Evolutionary conservation across 2,888 invertebrate genomes (phyloP), one percentile per base, ranked within the genome.

Genomic region (Papilio protenor): DNA sequence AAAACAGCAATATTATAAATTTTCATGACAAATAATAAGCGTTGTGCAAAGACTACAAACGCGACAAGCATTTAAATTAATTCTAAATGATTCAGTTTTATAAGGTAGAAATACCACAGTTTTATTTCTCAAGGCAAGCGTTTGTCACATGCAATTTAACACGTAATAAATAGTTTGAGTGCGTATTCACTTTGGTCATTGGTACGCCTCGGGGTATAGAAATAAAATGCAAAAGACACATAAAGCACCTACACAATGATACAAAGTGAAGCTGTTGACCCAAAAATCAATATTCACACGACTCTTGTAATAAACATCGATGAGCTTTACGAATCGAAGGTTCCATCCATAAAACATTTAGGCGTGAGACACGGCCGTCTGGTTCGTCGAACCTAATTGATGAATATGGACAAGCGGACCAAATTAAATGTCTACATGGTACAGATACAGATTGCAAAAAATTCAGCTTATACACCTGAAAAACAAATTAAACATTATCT

Each of bases 231-330:
- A 81, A 83, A 83, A 79, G 79, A 79, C 82, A 82, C 86, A 85
- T 87, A 86, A 88, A 88, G 83, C 84, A 80, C 80, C 84, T 81
- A 83, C 85, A 85, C 86, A 87, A 86, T 85, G 82, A 86, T 85
- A 88, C 88, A 89, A 89, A 87, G 87, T 88, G 88, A 89, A 89
- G 90, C 87, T 89, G 89, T 90, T 94, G 92, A 93, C 94, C 93
- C 86, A 93, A 91, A 94, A 93, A 93, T 93, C 91, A 93, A 90
- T 93, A 94, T 94, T 93, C 93, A 92, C 90, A 88, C 86, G 87
- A 87, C 81, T 83, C 85, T 85, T 87, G 91, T 87, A 91, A 92
- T 92, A 93, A 93, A 92, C 87, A 80, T 84, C 87, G 89, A 92
- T 91, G 90, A 87, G 91, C 90, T 90, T 91, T 86, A 89, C 91